Evolutionary conservation across 2,113 vertebrate genomes (phyloP).

Genomic region (Leptocoma aspasia): DNA sequence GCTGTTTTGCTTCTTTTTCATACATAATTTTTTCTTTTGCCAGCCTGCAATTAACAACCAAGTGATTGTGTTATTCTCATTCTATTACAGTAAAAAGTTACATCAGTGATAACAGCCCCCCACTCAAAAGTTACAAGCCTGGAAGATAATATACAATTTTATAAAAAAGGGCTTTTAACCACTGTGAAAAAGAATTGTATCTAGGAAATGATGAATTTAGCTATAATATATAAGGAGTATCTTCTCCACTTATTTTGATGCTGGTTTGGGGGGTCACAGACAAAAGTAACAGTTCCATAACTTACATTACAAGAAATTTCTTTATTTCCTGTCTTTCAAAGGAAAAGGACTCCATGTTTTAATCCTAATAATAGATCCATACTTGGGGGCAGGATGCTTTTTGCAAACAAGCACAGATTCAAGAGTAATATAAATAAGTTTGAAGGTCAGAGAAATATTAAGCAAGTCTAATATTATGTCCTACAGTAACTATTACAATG

Average conservation of each 20-base stretch:
- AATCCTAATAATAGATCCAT: not conserved
- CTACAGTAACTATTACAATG: not conserved
- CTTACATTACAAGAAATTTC: not conserved
- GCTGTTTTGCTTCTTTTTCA: constrained; percentile 88
- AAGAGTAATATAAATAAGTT: not conserved
- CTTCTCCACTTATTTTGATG: not conserved
- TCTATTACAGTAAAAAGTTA: not conserved
- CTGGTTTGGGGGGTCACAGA: not conserved
- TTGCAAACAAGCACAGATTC: not conserved
- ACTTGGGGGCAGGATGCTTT: not conserved
- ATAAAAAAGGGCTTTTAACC: not conserved
- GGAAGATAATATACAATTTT: not conserved
- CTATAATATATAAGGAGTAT: not conserved
- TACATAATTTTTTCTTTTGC: constrained; percentile 90
- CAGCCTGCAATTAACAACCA: constrained; percentile 77
- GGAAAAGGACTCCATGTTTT: not conserved
- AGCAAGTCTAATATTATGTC: not conserved
- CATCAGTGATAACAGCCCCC: not conserved
- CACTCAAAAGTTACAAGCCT: not conserved
- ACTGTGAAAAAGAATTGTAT: not conserved
- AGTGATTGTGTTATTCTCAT: not conserved
- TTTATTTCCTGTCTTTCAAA: not conserved
- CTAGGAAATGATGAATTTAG: not conserved
- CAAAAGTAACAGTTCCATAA: not conserved
- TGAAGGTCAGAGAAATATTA: not conserved